Base-by-base conservation (phyloP, 1,140 invertebrate species). In the Babylonia areolata region DNA sequence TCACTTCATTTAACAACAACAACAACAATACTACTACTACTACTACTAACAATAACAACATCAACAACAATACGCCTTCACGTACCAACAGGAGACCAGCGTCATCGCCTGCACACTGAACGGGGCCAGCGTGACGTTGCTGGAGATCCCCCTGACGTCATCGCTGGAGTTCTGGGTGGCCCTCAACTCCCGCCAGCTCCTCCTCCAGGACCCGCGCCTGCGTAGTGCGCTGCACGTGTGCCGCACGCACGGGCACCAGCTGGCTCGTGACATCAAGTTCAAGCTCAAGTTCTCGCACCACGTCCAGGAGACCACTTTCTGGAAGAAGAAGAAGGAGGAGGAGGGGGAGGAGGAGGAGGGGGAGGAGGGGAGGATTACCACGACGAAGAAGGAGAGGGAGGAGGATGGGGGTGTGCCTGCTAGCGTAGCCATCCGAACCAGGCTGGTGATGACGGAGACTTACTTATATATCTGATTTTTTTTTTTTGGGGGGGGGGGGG, bases 211-310 rank as follows among this genome's bases (percentile, higher is more conserved):
- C 33, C 87, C 89, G 58, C 84, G 88, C 39, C 75, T 90, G 23
- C 86, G 87, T 77, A 86, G 86, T 5, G 87, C 88, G 9, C 35
- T 87, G 39, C 37, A 85, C 20, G 64, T 87, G 28, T 89, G 89
- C 73, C 71, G 86, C 1, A 46, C 54, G 51, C 87, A 86, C 54
- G 75, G 78, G 20, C 35, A 58, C 2, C 64, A 77, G 3, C 89
- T 87, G 51, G 58, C 80, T 28, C 81, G 79, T 39, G 89, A 90
- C 82, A 77, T 90, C 42, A 90, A 90, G 58, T 89, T 85, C 83
- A 90, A 90, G 54, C 89, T 85, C 64, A 90, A 88, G 46, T 90
- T 90, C 80, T 81, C 85, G 12, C 88, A 88, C 40, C 73, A 81
- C 77, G 81, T 89, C n/a, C 75, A 84, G 73, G 87, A 89, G 75